These are phyloP conservation scores for Urosaurus nigricauda DNA, from an alignment of 2,797 vertebrate species.

Conservation along the genomic window DNA sequence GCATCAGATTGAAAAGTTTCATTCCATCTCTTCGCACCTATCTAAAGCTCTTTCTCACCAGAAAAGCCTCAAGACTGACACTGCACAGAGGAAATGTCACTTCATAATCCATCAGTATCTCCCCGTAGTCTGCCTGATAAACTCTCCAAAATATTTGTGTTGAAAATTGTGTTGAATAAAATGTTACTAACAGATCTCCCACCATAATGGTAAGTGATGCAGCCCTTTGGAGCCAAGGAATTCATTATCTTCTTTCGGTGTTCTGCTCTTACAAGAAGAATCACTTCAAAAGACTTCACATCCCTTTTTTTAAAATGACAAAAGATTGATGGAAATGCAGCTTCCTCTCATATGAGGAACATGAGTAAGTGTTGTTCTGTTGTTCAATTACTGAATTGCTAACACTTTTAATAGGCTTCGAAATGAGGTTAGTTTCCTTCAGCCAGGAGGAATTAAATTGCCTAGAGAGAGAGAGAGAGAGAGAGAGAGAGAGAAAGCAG, in stretches of 20 bases:
- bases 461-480: neutral
- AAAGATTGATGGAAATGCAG: neutral
- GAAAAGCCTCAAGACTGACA: neutral
- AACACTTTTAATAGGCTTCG: slow-evolving; percentile 10
- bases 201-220: slow-evolving; percentile 25
- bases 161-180: slow-evolving; percentile 31
- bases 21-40: neutral
- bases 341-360: neutral
- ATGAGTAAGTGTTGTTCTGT: slow-evolving; percentile 14
- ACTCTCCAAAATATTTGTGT: slow-evolving; percentile 32
- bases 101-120: slow-evolving; percentile 18
- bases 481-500: slow-evolving; percentile 4
- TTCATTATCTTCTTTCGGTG: slow-evolving; percentile 42
- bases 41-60: neutral
- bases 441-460: neutral
- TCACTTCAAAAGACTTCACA: slow-evolving; percentile 9
- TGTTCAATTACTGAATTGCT: slow-evolving; percentile 29
- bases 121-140: neutral
- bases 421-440: neutral
- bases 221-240: neutral
- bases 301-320: slow-evolving; percentile 5
- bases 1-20: neutral
- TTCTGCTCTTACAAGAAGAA: slow-evolving; percentile 28
- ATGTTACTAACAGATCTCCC: neutral
- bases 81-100: neutral